phyloP scores from a whole-genome alignment of 2,113 vertebrate genomes.

The Halichoeres trimaculatus region DNA sequence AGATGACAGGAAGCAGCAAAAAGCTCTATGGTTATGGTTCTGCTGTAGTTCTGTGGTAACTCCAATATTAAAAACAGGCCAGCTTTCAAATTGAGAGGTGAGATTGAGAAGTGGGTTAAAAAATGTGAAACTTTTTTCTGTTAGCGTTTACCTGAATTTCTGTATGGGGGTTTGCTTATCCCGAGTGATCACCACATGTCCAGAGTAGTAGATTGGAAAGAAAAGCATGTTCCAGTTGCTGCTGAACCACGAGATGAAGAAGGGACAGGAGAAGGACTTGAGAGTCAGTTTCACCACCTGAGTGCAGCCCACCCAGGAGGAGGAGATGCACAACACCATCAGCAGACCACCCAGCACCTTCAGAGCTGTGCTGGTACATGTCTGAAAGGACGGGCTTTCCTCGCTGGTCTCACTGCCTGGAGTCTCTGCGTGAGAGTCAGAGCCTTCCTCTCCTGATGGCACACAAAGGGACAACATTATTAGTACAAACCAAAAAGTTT shows the following conservation, averaged over 20 bases:
- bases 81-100: no score
- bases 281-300: slow-evolving; percentile 97
- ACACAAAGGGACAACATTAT: slow-evolving; percentile 11
- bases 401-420: slow-evolving; percentile 80
- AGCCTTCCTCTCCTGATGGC: slow-evolving; percentile 90
- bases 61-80: no score
- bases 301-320: slow-evolving; percentile 97
- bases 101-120: not conserved
- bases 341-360: slow-evolving; percentile 94
- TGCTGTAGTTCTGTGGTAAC: no score
- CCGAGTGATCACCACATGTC: slow-evolving; percentile 90
- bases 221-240: slow-evolving; percentile 99
- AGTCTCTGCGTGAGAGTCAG: slow-evolving; percentile 88
- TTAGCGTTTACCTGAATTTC: slow-evolving; percentile 97
- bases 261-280: slow-evolving; percentile 97
- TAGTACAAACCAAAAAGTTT: not conserved
- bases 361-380: slow-evolving; percentile 85
- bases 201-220: slow-evolving; percentile 98
- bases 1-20: not conserved
- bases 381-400: slow-evolving; percentile 84
- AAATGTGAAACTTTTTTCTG: no score
- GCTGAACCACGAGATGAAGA: slow-evolving; percentile 99
- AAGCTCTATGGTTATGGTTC: no score
- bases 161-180: slow-evolving; percentile 96
- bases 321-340: slow-evolving; percentile 94